Percentiles rank a stretch among this genome's conserved stretches.
phyloP scores from a whole-genome alignment of 2,113 vertebrate species.

The Gallinago paraguaiae region DNA sequence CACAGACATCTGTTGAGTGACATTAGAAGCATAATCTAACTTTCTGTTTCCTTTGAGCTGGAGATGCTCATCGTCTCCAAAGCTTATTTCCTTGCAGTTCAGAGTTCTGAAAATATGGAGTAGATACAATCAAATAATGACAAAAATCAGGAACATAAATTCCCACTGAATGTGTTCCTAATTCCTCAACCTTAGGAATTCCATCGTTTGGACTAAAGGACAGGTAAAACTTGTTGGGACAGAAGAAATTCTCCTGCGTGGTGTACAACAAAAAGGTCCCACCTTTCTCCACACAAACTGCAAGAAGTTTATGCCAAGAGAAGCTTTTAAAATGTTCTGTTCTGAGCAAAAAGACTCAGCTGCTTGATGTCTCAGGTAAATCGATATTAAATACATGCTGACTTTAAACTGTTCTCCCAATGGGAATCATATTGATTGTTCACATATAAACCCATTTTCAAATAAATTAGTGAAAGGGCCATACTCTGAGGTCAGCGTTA shows the following conservation, averaged over 20 bases:
- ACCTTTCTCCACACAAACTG: not conserved
- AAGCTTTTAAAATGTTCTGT: not conserved
- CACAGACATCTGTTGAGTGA: not conserved
- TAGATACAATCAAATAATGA: not conserved
- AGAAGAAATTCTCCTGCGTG: not conserved
- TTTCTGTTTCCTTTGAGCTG: slow-evolving; percentile 2
- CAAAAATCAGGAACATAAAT: not conserved
- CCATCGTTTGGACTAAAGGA: not conserved
- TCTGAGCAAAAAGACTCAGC: not conserved
- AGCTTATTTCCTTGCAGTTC: not conserved
- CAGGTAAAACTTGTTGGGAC: not conserved
- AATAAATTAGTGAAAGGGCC: not conserved
- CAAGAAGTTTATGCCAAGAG: not conserved
- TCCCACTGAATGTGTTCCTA: not conserved
- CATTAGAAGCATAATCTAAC: not conserved
- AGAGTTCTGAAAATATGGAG: not conserved
- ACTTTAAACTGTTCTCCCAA: not conserved
- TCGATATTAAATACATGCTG: not conserved
- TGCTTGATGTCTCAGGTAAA: not conserved
- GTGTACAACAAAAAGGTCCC: not conserved
- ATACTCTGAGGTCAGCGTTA: not conserved
- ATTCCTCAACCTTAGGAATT: not conserved
- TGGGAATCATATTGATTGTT: not conserved
- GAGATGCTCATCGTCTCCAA: not conserved
- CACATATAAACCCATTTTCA: not conserved